A percentile compares a stretch with the other conserved stretches of the same genome.
Evolutionary conservation across 2,113 vertebrate genomes (phyloP).

Genomic region (Odontesthes bonariensis): DNA sequence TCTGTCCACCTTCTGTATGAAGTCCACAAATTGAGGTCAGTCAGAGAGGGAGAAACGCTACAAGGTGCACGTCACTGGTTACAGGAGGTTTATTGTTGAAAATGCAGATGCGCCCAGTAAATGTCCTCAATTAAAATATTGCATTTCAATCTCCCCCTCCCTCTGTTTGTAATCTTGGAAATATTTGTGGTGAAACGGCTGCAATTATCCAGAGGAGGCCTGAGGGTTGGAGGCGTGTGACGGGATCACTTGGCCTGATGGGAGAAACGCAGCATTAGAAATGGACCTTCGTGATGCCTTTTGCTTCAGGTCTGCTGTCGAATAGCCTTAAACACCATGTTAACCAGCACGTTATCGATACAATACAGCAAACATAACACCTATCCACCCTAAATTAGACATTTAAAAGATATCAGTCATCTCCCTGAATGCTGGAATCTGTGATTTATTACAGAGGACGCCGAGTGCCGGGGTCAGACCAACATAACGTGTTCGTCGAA

Average conservation of each 20-base stretch:
- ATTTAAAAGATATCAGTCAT: no score
- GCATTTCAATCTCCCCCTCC: constrained; percentile 49
- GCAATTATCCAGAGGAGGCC: constrained; percentile 60
- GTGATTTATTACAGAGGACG: constrained; percentile 21
- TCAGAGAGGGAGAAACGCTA: constrained; percentile 36
- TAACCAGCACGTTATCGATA: constrained; percentile 4
- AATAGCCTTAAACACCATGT: neutral
- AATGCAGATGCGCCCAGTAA: constrained; percentile 57
- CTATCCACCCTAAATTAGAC: no score
- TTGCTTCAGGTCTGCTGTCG: constrained; percentile 40
- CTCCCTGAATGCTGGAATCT: constrained; percentile 32
- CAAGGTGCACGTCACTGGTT: constrained; percentile 57
- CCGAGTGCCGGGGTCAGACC: constrained; percentile 39
- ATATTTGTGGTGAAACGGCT: constrained; percentile 52
- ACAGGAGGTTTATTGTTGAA: constrained; percentile 44
- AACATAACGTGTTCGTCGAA: constrained; percentile 21
- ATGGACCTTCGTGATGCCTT: constrained; percentile 34
- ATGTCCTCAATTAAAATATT: constrained; percentile 73
- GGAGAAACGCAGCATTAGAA: constrained; percentile 50
- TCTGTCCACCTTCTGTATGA: constrained; percentile 72
- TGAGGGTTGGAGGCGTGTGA: constrained; percentile 43
- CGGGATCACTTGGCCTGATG: constrained; percentile 45
- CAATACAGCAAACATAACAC: neutral
- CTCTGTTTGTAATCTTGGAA: constrained; percentile 54
- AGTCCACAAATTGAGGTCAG: constrained; percentile 78